These are phyloP conservation scores for Pelecanus crispus DNA, from an alignment of 2,113 vertebrate species.

Conservation along the genomic window DNA sequence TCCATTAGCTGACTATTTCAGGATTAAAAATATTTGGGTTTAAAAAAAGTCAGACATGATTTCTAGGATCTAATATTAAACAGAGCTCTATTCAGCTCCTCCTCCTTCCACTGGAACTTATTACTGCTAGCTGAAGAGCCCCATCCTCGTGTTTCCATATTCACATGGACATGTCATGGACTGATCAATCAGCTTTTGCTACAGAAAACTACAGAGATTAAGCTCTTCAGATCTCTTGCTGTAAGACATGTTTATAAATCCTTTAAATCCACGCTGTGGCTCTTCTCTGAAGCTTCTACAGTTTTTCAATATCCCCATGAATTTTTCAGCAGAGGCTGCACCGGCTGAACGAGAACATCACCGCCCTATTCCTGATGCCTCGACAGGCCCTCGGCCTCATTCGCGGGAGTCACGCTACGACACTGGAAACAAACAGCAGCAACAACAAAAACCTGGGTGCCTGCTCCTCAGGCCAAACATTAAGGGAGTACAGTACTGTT, in stretches of 20 bases:
- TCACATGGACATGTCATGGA: neutral
- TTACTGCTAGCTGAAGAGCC: neutral
- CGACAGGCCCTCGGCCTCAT: neutral
- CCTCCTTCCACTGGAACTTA: neutral
- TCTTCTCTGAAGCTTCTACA: neutral
- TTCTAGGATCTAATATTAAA: neutral
- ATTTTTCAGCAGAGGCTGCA: neutral
- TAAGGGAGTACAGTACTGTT: neutral
- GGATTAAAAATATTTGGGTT: neutral
- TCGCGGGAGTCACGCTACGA: neutral
- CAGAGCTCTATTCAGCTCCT: neutral
- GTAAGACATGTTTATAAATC: neutral
- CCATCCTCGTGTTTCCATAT: neutral
- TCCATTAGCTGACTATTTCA: neutral
- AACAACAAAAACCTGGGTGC: no score
- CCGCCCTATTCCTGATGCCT: neutral
- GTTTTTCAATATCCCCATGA: neutral
- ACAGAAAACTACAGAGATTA: neutral
- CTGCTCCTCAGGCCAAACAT: neutral
- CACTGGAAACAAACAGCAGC: neutral
- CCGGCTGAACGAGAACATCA: neutral
- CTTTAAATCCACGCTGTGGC: neutral
- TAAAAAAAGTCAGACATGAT: neutral
- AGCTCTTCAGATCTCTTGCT: neutral
- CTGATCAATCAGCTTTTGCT: neutral